Conservation (phyloP, 2,797 vertebrate species). For the Protonibea diacanthus region DNA sequence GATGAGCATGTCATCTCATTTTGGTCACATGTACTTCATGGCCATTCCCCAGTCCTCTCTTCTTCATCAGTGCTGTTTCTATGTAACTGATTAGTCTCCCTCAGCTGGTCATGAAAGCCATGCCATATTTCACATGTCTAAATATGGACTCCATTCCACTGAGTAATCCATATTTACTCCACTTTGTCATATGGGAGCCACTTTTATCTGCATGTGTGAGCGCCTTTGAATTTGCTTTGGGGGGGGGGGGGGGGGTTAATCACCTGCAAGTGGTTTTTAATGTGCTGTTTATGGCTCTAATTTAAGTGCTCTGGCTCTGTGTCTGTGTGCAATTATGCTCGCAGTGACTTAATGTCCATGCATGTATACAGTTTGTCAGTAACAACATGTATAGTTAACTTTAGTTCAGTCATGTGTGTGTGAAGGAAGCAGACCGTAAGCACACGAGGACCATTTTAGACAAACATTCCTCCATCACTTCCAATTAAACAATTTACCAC, state of each 20-base stretch:
- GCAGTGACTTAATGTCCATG: not conserved
- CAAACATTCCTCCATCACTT: constrained; percentile 17
- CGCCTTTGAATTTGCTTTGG: constrained; percentile 20
- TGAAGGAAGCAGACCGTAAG: constrained; percentile 3
- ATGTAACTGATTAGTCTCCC: constrained; percentile 30
- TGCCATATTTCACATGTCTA: constrained; percentile 64
- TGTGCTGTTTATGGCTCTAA: constrained; percentile 37
- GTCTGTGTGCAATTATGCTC: constrained; percentile 1
- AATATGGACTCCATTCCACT: constrained; percentile 59
- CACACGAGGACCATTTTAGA: not conserved
- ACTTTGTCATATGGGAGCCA: constrained; percentile 30
- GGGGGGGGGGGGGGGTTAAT: constrained; percentile 11
- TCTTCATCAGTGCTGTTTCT: constrained; percentile 22
- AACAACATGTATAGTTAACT: constrained; percentile 8
- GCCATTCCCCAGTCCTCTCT: not conserved
- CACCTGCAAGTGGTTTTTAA: constrained; percentile 36
- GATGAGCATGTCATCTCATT: not conserved
- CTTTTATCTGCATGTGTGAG: constrained; percentile 40
- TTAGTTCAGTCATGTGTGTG: constrained; percentile 14
- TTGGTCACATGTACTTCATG: not conserved
- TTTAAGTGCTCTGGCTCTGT: constrained; percentile 5
- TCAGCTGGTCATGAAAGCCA: constrained; percentile 62
- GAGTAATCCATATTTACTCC: constrained; percentile 52
- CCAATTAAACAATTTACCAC: constrained; percentile 46
- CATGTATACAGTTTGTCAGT: constrained; percentile 3